phyloP scores from a whole-genome alignment of 2,113 vertebrate species.

The Otus sunia region DNA sequence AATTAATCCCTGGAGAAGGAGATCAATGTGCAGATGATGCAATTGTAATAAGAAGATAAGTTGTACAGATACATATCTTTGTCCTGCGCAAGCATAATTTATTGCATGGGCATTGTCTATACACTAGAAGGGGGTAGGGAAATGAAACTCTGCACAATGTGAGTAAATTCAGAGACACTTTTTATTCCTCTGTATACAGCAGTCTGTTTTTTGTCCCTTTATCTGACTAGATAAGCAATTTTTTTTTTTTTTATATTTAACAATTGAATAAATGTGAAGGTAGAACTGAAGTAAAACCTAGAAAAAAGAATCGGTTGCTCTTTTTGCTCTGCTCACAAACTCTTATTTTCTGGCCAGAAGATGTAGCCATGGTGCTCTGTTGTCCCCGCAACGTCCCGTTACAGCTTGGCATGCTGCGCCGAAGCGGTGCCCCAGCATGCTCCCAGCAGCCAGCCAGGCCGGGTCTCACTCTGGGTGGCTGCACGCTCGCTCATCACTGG shows the following conservation, averaged over 20 bases:
- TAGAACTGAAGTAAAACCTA: not conserved
- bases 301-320: fast-evolving
- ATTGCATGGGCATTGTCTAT: not conserved
- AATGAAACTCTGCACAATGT: not conserved
- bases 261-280: not conserved
- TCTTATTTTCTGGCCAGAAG: not conserved
- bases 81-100: not conserved
- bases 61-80: not conserved
- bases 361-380: too few species aligned
- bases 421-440: not conserved
- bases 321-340: not conserved
- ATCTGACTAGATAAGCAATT: fast-evolving
- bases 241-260: not conserved
- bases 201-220: not conserved
- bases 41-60: not conserved
- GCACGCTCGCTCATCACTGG: fast-evolving
- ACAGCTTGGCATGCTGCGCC: fast-evolving
- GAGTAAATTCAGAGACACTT: not conserved
- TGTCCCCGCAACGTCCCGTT: not conserved
- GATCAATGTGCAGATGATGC: conserved; percentile 25
- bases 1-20: conserved; percentile 1
- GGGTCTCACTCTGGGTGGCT: not conserved
- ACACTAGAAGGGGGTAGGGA: not conserved
- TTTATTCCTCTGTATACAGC: not conserved
- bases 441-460: not conserved